Evolutionary conservation across 2,113 vertebrate species (phyloP), one percentile per base, ranked within the genome.

Genomic region (Dasyornis broadbenti): DNA sequence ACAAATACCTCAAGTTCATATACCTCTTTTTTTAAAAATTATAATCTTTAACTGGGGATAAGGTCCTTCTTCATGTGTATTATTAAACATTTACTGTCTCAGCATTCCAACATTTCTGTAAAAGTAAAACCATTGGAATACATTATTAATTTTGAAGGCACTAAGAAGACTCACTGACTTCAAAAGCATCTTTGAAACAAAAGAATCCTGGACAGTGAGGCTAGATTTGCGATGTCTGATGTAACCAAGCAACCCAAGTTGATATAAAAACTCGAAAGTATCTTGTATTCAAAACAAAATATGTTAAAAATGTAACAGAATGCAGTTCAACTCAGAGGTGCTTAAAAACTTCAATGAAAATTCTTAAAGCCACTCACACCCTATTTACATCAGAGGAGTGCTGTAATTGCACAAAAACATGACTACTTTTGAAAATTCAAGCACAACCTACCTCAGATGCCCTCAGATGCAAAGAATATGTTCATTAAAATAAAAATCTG

Each of bases 131-230:
- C 39, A 39, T 9, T 63, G 42, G 31, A 57, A 88, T 17, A 69
- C 13, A n/a, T 56, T 27, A 82, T 26, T 68, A 90, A 93, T 79
- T 88, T 76, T 79, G 73, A 79, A 91, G 31, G 45, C 49, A 85
- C 47, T 80, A 75, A 64, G 68, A 87, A 79, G 61, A 76, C 16
- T 77, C 80, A 50, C 45, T 40, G 71, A 64, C 77, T 82, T 95
- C 75, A 94, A 92, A 95, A 69, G 63, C 42, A 57, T 69, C 59
- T 94, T 72, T 82, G 75, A 92, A 96, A 88, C n/a, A 80, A n/a
- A 92, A 84, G 70, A 82, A 85, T 72, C 40, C 68, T n/a, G 40
- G 70, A 57, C 6, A 42, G 26, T 2, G 6, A 61, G 69, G 63
- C 64, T 65, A 45, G 33, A 79, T 88, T 72, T 87, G 31, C 1